Percentiles rank a stretch among this genome's conserved stretches.
phyloP scores from a whole-genome alignment of 2,888 invertebrate genomes.

The Hirudinaria manillensis region DNA sequence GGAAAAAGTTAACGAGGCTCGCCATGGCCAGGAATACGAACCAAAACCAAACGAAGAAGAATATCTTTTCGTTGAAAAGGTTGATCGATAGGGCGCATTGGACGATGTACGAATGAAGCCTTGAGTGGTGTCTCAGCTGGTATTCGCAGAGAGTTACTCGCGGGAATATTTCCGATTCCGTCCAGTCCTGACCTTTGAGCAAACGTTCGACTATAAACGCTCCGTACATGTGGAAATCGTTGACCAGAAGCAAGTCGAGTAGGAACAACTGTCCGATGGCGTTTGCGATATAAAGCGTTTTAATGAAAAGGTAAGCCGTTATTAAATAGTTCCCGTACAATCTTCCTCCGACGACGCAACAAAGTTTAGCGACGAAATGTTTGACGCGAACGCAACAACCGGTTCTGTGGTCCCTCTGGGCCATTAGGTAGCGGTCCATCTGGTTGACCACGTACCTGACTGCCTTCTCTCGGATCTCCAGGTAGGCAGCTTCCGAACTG shows the following conservation, averaged over 20 bases:
- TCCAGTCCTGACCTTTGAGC: slow-evolving; percentile 51
- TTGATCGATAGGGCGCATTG: slow-evolving; percentile 45
- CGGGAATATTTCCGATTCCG: slow-evolving; percentile 51
- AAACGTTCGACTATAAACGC: slow-evolving; percentile 56
- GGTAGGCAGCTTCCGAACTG: slow-evolving; percentile 41
- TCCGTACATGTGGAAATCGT: slow-evolving; percentile 54
- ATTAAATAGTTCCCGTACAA: slow-evolving; percentile 57
- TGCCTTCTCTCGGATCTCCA: slow-evolving; percentile 44
- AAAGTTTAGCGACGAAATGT: slow-evolving; percentile 52
- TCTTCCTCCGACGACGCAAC: slow-evolving; percentile 52
- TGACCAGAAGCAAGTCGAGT: slow-evolving; percentile 56
- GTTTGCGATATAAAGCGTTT: slow-evolving; percentile 54
- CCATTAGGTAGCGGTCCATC: slow-evolving; percentile 55
- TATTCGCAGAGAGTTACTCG: slow-evolving; percentile 54
- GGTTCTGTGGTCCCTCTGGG: slow-evolving; percentile 53
- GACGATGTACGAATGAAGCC: slow-evolving; percentile 42
- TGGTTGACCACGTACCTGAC: slow-evolving; percentile 56
- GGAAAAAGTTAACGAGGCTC: slow-evolving; percentile 41
- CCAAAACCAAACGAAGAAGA: slow-evolving; percentile 45
- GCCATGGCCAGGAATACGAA: slow-evolving; percentile 41
- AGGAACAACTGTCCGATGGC: slow-evolving; percentile 56
- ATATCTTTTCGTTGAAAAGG: slow-evolving; percentile 45
- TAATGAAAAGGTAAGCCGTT: slow-evolving; percentile 55
- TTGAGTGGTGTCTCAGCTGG: slow-evolving; percentile 45
- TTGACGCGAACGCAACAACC: slow-evolving; percentile 52